Evolutionary conservation across 1,140 invertebrate genomes (phyloP).

Genomic region (Luehdorfia chinensis): DNA sequence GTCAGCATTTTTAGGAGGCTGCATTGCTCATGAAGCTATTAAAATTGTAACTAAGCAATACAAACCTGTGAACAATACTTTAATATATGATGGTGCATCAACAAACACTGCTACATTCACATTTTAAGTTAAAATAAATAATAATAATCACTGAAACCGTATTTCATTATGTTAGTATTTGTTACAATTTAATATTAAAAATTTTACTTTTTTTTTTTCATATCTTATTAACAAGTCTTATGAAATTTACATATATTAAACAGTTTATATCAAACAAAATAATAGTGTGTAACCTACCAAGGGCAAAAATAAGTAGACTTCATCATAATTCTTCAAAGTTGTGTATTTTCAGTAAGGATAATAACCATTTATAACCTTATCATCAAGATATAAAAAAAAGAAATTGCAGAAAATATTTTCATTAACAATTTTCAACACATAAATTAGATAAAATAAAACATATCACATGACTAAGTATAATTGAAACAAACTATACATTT

Average conservation of each 20-base stretch:
- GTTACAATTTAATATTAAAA: too few species aligned
- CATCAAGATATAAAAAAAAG: conserved; percentile 58
- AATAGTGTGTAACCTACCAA: too few species aligned
- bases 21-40: conserved; percentile 96
- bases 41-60: conserved; percentile 99
- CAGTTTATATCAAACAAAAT: too few species aligned
- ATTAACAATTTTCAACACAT: conserved; percentile 68
- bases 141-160: neutral
- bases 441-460: conserved; percentile 69
- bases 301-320: conserved; percentile 35
- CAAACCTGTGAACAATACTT: conserved; percentile 96
- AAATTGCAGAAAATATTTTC: conserved; percentile 55
- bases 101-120: conserved; percentile 89
- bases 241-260: too few species aligned
- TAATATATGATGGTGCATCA: conserved; percentile 96
- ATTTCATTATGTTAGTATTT: too few species aligned
- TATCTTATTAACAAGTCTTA: too few species aligned
- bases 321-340: conserved; percentile 59
- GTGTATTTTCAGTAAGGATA: conserved; percentile 65
- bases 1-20: conserved; percentile 95
- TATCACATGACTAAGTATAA: conserved; percentile 70
- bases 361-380: conserved; percentile 57
- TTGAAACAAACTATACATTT: conserved; percentile 73
- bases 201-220: too few species aligned
- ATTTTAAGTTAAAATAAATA: conserved; percentile 69